Base-by-base conservation (phyloP, 64 coral and sea anemone species). In the Astreopora myriophthalma region DNA sequence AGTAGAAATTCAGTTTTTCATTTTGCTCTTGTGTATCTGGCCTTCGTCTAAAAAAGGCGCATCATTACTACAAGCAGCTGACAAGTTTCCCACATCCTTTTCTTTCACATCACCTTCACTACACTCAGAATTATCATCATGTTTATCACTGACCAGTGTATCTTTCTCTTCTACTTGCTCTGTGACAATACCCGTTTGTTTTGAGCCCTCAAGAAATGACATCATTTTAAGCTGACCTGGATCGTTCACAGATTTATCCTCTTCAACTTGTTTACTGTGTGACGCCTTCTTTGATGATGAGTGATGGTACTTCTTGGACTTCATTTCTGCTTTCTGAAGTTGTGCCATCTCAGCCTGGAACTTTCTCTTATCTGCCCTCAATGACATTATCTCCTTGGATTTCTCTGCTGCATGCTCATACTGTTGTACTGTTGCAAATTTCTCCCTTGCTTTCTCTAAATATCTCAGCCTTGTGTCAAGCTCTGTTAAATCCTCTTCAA, bases 401-500 rank as follows among this genome's bases (percentile, higher is more conserved):
- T 70, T 86, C 26, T 69, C 31, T 36, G 66, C 34, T 44, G 84
- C 84, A 71, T 24, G 63, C 36, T 70, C 84, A 86, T 86, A 86
- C 38, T 86, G 63, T 48, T 86, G 25, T 35, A 49, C 84, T 39
- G 62, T 29, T 24, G 26, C 36, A 40, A 86, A 86, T 71, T 86
- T 86, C 16, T 86, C 84, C 34, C 84, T 69, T 65, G 84, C 40
- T 71, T 44, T 69, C 26, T 86, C 84, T 70, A 71, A 14, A 65
- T 28, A 86, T 46, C 34, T 69, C 55, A 84, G 17, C 25, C 80
- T 17, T 60, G 80, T 84, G 25, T 71, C 64, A 24, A 86, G 19
- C 22, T 86, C 66, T 38, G 62, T 25, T 35, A 86, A 42, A 71
- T 86, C 84, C 46, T 86, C 84, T 62, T 84, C 35, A 71, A 86